Evolutionary conservation across 2,113 vertebrate genomes (phyloP).

Genomic region (Cinclus mexicanus): DNA sequence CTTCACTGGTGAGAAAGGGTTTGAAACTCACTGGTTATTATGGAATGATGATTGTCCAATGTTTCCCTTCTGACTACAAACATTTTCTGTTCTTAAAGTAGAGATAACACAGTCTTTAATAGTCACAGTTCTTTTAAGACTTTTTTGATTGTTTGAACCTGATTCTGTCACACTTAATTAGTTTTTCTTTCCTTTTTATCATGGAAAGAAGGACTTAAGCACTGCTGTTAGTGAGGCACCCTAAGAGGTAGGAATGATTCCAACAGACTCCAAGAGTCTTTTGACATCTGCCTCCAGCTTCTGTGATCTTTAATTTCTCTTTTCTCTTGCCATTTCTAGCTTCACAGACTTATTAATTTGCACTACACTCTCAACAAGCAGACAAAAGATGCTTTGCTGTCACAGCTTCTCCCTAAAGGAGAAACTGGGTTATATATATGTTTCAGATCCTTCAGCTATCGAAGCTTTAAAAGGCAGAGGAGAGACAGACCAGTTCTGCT

Average conservation of each 20-base stretch:
- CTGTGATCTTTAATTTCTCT: slow-evolving; percentile 60
- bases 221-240: neutral
- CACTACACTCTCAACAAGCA: neutral
- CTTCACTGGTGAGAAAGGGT: neutral
- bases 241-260: slow-evolving; percentile 9
- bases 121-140: neutral
- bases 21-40: neutral
- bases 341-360: slow-evolving; percentile 11
- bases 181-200: slow-evolving; percentile 31
- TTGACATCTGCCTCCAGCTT: slow-evolving; percentile 46
- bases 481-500: neutral
- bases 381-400: neutral
- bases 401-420: neutral
- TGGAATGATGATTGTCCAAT: neutral
- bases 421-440: neutral
- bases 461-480: neutral
- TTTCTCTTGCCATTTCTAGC: slow-evolving; percentile 50
- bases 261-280: slow-evolving; percentile 7
- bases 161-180: slow-evolving; percentile 36
- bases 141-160: slow-evolving; percentile 17
- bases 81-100: neutral
- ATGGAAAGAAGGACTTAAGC: neutral
- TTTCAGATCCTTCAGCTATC: neutral
- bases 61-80: neutral
- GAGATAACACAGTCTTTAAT: neutral